Evolutionary conservation across 2,113 vertebrate species (phyloP).

Genomic region (Cynopterus brachyotis): DNA sequence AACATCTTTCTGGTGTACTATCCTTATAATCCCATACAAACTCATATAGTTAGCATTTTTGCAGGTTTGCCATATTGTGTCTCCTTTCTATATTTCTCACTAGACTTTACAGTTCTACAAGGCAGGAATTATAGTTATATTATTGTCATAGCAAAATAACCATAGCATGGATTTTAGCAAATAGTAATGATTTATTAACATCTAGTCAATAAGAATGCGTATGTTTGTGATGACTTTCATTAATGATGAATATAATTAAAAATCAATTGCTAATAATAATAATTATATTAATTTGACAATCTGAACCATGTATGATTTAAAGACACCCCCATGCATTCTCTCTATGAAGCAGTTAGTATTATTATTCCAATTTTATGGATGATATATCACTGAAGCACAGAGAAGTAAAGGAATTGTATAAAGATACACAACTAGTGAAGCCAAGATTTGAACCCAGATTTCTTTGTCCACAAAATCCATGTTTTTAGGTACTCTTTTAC

Average conservation of each 20-base stretch:
- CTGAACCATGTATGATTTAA: not conserved
- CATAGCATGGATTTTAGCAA: not conserved
- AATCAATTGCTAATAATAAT: not conserved
- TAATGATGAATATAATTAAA: not conserved
- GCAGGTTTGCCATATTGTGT: not conserved
- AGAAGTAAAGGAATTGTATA: not conserved
- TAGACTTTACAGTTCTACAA: not conserved
- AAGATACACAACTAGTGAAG: not conserved
- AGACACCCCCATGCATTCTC: not conserved
- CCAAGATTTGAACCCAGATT: not conserved
- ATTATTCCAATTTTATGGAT: not conserved
- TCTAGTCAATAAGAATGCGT: not conserved
- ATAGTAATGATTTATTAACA: not conserved
- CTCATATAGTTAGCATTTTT: not conserved
- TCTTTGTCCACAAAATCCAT: not conserved
- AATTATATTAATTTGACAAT: not conserved
- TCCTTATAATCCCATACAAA: not conserved
- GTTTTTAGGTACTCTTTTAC: not conserved
- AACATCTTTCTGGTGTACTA: not conserved
- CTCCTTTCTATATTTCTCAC: not conserved
- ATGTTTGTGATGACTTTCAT: not conserved
- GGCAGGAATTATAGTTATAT: not conserved
- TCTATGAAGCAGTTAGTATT: not conserved
- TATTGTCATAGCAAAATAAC: not conserved
- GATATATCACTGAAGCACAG: not conserved